Conservation (phyloP, 2,888 invertebrate genomes). For the Apantesis nais region DNA sequence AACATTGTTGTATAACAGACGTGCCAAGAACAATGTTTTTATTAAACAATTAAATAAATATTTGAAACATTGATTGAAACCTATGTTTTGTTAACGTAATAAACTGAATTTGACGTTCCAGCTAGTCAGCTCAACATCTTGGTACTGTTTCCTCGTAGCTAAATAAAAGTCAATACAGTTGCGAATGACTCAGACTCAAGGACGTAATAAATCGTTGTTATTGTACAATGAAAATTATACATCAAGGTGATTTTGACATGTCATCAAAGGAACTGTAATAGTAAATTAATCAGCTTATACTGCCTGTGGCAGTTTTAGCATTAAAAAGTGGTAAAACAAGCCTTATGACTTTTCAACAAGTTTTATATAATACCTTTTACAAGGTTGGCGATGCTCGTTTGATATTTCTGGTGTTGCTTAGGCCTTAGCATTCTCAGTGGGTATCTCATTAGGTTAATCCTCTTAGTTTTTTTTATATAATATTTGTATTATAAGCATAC, state of each 20-base stretch:
- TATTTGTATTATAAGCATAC: background rate
- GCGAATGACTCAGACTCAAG: conserved; percentile 54
- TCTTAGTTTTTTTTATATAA: background rate
- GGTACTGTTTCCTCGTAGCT: background rate
- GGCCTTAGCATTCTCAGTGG: background rate
- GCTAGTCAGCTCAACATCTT: background rate
- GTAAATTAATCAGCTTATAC: background rate
- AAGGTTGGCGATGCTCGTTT: background rate
- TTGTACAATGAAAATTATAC: conserved; percentile 45
- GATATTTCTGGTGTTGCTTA: background rate
- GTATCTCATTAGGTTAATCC: background rate
- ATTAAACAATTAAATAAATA: background rate
- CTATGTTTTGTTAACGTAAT: background rate
- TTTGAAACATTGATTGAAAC: background rate
- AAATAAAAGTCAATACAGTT: conserved; percentile 29
- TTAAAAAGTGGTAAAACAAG: background rate
- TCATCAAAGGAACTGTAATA: conserved; percentile 24
- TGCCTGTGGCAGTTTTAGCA: background rate
- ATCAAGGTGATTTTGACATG: conserved; percentile 42
- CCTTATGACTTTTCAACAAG: background rate
- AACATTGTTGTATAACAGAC: conserved; percentile 12
- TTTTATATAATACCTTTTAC: background rate
- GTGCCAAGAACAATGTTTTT: conserved; percentile 7
- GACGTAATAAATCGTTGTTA: conserved; percentile 49
- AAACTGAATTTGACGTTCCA: background rate